Evolutionary conservation across 2,113 vertebrate genomes (phyloP).

Genomic region (Halichoerus grypus): DNA sequence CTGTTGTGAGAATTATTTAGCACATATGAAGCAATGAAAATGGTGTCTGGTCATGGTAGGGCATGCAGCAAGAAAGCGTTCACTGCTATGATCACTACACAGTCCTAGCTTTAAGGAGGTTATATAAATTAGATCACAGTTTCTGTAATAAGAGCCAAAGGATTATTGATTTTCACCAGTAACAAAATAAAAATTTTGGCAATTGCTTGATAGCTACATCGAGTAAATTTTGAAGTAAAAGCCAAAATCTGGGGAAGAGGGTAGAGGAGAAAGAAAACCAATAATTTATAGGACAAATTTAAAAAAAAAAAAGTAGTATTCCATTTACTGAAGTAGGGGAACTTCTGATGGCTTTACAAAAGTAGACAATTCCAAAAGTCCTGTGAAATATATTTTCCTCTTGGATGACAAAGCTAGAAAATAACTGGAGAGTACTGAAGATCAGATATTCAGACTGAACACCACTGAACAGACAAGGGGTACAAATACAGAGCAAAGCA

Average conservation of each 20-base stretch:
- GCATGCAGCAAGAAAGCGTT: neutral
- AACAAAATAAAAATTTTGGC: neutral
- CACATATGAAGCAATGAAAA: neutral
- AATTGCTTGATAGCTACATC: neutral
- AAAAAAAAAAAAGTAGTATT: neutral
- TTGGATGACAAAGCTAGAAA: slow-evolving; percentile 19
- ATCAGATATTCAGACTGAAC: neutral
- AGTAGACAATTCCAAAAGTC: slow-evolving; percentile 28
- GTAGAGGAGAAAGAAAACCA: neutral
- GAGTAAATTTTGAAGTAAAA: neutral
- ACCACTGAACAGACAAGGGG: neutral
- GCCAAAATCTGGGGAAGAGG: neutral
- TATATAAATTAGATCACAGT: neutral
- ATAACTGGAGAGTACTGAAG: neutral
- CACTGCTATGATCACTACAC: neutral
- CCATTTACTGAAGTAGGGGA: neutral
- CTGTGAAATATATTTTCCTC: neutral
- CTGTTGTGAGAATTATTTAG: neutral
- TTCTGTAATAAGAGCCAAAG: neutral
- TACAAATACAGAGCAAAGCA: neutral
- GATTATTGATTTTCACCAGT: neutral
- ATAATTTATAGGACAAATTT: neutral
- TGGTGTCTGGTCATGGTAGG: neutral
- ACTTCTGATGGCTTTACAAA: neutral
- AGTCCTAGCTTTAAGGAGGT: neutral